phyloP scores from a whole-genome alignment of 2,797 vertebrate species.

The Taeniopygia guttata region DNA sequence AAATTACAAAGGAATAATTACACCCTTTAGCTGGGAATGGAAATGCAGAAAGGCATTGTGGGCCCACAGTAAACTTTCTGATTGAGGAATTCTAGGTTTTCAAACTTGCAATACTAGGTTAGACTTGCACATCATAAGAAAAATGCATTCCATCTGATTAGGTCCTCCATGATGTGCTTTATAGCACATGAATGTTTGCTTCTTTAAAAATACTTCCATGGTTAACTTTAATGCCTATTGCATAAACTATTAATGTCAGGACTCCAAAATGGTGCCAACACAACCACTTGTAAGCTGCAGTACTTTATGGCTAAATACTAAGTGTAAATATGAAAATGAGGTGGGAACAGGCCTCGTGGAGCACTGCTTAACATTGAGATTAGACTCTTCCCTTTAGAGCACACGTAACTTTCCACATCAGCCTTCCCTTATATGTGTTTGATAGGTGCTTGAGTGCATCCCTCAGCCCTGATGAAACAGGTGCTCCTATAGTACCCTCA shows the following conservation, averaged over 20 bases:
- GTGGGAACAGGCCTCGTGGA: background rate
- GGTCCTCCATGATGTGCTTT: background rate
- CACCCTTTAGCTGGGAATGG: background rate
- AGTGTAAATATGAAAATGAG: background rate
- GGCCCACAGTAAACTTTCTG: background rate
- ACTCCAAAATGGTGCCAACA: background rate
- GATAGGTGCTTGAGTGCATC: background rate
- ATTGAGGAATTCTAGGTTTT: background rate
- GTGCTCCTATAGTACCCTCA: background rate
- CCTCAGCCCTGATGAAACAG: background rate
- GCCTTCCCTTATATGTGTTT: background rate
- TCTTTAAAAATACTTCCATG: background rate
- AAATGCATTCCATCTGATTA: background rate
- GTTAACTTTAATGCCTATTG: background rate
- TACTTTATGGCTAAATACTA: background rate
- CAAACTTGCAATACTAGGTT: background rate
- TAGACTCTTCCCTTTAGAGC: background rate
- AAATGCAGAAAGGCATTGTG: background rate
- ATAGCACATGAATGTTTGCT: background rate
- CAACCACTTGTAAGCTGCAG: background rate
- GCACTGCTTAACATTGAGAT: background rate
- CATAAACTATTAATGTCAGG: background rate
- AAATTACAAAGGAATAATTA: background rate
- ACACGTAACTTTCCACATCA: fast-evolving
- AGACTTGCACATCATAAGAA: background rate